Conservation (phyloP, 2,888 invertebrate species). For the Hemithea aestivaria region DNA sequence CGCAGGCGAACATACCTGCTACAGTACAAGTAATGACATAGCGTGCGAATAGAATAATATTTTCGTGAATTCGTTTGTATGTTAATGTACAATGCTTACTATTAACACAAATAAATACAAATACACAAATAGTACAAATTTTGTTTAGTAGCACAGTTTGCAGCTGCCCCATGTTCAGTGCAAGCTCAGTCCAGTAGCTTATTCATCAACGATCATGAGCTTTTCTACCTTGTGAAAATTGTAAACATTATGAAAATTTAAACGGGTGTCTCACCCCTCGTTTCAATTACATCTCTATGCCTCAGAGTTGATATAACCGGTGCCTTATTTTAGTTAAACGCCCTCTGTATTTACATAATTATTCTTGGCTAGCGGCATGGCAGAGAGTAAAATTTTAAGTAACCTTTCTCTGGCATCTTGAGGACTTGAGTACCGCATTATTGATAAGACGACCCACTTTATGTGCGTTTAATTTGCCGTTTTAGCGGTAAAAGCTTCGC, state of each 20-base stretch:
- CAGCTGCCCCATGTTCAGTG: too few species aligned
- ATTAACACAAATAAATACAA: too few species aligned
- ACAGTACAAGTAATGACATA: too few species aligned
- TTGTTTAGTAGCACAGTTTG: too few species aligned
- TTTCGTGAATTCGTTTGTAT: too few species aligned
- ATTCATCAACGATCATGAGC: too few species aligned
- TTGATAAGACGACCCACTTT: slow-evolving; percentile 46
- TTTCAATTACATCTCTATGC: slow-evolving; percentile 33
- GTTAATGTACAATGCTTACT: too few species aligned
- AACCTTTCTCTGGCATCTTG: slow-evolving; percentile 29
- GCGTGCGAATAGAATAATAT: too few species aligned
- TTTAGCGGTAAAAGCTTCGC: slow-evolving; percentile 29
- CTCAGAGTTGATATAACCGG: slow-evolving; percentile 27
- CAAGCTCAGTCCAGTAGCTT: too few species aligned
- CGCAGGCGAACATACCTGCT: too few species aligned
- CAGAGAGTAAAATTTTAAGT: slow-evolving; percentile 42
- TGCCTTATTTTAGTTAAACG: slow-evolving; percentile 30
- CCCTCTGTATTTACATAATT: slow-evolving; percentile 44
- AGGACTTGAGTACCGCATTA: slow-evolving; percentile 45
- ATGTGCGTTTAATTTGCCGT: slow-evolving; percentile 43
- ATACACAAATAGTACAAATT: too few species aligned
- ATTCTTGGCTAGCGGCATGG: slow-evolving; percentile 37
- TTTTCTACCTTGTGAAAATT: slow-evolving; percentile 20
- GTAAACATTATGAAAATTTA: slow-evolving; percentile 30
- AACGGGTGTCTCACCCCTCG: slow-evolving; percentile 25